phyloP scores from a whole-genome alignment of 2,888 invertebrate species.

The Scaptomyza caliginosa region DNA sequence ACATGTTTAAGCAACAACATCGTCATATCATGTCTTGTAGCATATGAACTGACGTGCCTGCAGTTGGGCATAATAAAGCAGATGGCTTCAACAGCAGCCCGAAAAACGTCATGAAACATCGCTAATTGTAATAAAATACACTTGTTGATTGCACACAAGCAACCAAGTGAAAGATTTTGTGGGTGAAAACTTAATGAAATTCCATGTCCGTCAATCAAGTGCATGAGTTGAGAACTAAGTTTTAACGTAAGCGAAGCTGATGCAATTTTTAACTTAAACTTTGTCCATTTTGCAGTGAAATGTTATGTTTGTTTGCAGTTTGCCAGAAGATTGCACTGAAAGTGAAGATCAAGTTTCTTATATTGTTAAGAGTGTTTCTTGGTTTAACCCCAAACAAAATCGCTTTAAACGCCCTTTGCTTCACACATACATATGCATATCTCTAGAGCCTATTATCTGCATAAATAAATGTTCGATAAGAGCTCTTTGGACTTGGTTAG shows the following conservation, averaged over 20 bases:
- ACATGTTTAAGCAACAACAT: background rate
- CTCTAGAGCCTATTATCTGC: slow-evolving; percentile 41
- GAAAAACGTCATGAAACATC: slow-evolving; percentile 28
- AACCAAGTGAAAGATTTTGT: background rate
- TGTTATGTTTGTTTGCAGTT: no score
- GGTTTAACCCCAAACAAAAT: no score
- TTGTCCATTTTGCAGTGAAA: background rate
- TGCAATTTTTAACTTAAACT: background rate
- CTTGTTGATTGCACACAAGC: slow-evolving; percentile 52
- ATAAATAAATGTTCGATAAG: slow-evolving; percentile 47
- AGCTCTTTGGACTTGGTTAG: slow-evolving; percentile 31
- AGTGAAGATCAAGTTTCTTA: no score
- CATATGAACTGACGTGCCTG: background rate
- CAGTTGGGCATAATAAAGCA: slow-evolving; percentile 5
- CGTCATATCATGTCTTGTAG: slow-evolving; percentile 6
- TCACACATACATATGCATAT: slow-evolving; percentile 7
- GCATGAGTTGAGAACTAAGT: background rate
- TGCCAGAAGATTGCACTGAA: no score
- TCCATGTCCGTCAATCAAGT: background rate
- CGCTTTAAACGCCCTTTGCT: background rate
- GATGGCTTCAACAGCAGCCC: background rate
- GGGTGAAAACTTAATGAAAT: background rate
- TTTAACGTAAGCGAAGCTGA: background rate
- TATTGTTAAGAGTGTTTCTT: no score
- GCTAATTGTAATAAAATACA: slow-evolving; percentile 63